Evolutionary conservation across 2,888 invertebrate genomes (phyloP).

Genomic region (Nymphalis polychloros): DNA sequence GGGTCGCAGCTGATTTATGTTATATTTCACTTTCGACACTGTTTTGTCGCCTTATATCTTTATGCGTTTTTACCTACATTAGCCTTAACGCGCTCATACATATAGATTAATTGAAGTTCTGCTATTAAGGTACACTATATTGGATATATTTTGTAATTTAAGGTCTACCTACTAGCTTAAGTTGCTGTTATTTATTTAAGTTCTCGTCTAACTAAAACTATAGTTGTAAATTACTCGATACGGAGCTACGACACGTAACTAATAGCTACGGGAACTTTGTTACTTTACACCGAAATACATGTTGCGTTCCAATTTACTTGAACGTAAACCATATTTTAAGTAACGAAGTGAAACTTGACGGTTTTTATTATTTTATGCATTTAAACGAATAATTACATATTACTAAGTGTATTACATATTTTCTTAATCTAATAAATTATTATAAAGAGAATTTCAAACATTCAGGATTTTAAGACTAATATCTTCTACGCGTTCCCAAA

Average conservation of each 20-base stretch:
- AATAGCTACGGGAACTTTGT: slow-evolving; percentile 22
- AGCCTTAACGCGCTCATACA: background rate
- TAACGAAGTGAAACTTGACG: background rate
- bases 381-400: no score
- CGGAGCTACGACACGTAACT: slow-evolving; percentile 20
- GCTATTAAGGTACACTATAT: no score
- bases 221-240: slow-evolving; percentile 15
- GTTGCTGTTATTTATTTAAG: background rate
- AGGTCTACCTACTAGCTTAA: background rate
- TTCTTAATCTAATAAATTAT: no score
- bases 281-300: slow-evolving; percentile 8
- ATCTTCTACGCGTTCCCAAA: no score
- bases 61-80: slow-evolving; percentile 31
- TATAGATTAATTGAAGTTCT: no score
- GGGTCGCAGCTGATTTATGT: slow-evolving; percentile 76
- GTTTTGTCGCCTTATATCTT: slow-evolving; percentile 52
- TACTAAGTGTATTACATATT: no score
- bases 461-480: no score
- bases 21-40: slow-evolving; percentile 65
- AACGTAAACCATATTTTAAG: slow-evolving; percentile 2
- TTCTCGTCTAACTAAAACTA: slow-evolving; percentile 1
- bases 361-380: no score
- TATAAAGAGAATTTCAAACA: no score
- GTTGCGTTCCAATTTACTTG: slow-evolving; percentile 14
- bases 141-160: no score